A percentile compares a stretch with the other conserved stretches of the same genome.
Conservation (phyloP, 2,113 vertebrate genomes). For the Macaca mulatta region DNA sequence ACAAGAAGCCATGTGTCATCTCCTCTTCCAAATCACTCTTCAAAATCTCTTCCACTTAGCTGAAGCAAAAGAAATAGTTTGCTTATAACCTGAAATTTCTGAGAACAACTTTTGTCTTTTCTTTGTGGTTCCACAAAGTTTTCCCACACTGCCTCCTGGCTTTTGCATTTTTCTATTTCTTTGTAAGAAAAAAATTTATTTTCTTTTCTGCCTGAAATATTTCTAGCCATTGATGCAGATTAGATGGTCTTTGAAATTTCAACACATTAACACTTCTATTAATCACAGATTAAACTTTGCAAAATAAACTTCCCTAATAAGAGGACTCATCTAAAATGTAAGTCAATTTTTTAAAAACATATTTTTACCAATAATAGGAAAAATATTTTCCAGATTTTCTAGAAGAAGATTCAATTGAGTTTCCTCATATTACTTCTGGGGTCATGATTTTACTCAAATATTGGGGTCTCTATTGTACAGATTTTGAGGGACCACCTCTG, state of each 20-base stretch:
- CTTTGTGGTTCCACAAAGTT: not conserved
- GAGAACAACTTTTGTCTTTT: not conserved
- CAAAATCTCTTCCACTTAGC: not conserved
- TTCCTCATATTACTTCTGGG: not conserved
- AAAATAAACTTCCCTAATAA: not conserved
- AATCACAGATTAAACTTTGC: not conserved
- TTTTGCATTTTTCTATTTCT: not conserved
- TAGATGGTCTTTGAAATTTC: not conserved
- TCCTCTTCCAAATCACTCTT: not conserved
- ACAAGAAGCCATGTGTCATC: not conserved
- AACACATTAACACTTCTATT: not conserved
- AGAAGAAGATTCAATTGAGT: not conserved
- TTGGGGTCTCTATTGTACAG: not conserved
- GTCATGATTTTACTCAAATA: not conserved
- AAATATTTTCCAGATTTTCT: not conserved
- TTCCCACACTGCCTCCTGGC: too few species aligned
- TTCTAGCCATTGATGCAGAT: not conserved
- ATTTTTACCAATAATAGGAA: not conserved
- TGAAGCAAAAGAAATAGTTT: not conserved
- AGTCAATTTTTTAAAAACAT: not conserved
- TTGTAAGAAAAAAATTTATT: not conserved
- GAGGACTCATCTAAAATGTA: not conserved
- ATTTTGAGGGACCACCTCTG: not conserved
- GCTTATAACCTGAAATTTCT: not conserved
- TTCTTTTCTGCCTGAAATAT: not conserved